A percentile compares a stretch with the other conserved stretches of the same genome.
phyloP scores from a whole-genome alignment of 2,797 vertebrate genomes.

The Telmatherina bonti region DNA sequence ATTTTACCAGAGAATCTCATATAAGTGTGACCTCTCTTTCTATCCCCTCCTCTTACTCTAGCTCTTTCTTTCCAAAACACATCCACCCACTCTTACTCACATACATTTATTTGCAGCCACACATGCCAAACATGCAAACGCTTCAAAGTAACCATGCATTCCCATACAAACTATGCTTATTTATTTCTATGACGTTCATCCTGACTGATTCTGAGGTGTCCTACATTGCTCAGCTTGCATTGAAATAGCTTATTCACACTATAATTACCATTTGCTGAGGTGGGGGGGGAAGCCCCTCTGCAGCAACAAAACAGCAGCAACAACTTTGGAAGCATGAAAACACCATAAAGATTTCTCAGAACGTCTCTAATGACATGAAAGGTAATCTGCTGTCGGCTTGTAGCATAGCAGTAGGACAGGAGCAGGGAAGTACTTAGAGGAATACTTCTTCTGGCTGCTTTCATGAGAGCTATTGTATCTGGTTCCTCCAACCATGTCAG shows the following conservation, averaged over 20 bases:
- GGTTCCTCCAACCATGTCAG: constrained; percentile 5
- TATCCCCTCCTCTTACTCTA: constrained; percentile 21
- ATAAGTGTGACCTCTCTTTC: constrained; percentile 42
- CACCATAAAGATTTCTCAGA: constrained; percentile 46
- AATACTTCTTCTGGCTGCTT: constrained; percentile 15
- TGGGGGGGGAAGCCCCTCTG: constrained; percentile 21
- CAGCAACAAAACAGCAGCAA: constrained; percentile 24
- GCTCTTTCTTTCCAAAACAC: constrained; percentile 27
- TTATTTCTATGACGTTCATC: constrained; percentile 40
- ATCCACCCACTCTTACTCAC: constrained; percentile 39
- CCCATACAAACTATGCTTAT: constrained; percentile 7
- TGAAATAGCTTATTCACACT: constrained; percentile 53
- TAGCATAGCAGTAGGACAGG: constrained; percentile 16
- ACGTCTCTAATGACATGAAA: constrained; percentile 50
- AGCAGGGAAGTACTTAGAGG: constrained; percentile 21
- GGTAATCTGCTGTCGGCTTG: constrained; percentile 57
- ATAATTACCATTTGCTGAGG: constrained; percentile 44
- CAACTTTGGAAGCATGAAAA: constrained; percentile 50
- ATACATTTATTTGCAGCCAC: constrained; percentile 38
- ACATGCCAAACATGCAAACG: constrained; percentile 38
- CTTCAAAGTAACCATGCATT: constrained; percentile 20
- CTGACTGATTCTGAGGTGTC: constrained; percentile 36
- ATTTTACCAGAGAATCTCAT: constrained; percentile 54
- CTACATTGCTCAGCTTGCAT: constrained; percentile 39
- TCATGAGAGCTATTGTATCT: constrained; percentile 18